Base-by-base conservation (phyloP, 2,888 invertebrate genomes). In the Stramonita haemastoma region DNA sequence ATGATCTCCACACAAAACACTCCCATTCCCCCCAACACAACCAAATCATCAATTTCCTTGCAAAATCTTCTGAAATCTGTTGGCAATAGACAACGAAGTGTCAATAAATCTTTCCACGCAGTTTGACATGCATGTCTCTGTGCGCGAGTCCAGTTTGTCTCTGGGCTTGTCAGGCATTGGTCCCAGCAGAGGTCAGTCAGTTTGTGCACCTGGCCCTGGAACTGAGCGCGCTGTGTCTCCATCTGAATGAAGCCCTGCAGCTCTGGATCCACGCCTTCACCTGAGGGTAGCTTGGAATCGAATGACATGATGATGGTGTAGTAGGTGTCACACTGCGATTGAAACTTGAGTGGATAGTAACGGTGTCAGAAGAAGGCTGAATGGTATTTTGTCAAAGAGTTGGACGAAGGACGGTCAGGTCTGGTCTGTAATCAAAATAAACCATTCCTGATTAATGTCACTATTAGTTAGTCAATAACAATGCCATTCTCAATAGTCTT, bases 171-270 rank as follows among this genome's bases (percentile, higher is more conserved):
- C 98, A 99, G 97, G 95, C 99, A 99, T 95, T 98, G 98, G 32
- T 99, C 99, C 99, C 99, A 99, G 96, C 99, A 99, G 92, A 98
- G 97, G 94, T 98, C 98, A 94, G 98, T 98, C 95, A 99, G 98
- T 96, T 98, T 98, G 94, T 98, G 98, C 91, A 99, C 98, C 98
- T 93, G 92, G 29, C 90, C 90, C 85, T 92, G 92, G n/a, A 92
- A 90, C 79, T 93, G 92, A 17, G 92, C 92, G n/a, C 91, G 92
- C 83, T 92, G 92, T 36, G 91, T 91, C 87, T 92, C 92, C 90
- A 91, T 90, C 88, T 92, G 92, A 46, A 92, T 90, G 84, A 91
- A 92, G 17, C 89, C 90, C 77, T 91, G 91, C 36, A 92, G 91
- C 57, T 92, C 92, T 60, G 92, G 91, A 79, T 92, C 92, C 29